Evolutionary conservation across 2,797 vertebrate species (phyloP).

Genomic region (Parotocinclus haroldoi): DNA sequence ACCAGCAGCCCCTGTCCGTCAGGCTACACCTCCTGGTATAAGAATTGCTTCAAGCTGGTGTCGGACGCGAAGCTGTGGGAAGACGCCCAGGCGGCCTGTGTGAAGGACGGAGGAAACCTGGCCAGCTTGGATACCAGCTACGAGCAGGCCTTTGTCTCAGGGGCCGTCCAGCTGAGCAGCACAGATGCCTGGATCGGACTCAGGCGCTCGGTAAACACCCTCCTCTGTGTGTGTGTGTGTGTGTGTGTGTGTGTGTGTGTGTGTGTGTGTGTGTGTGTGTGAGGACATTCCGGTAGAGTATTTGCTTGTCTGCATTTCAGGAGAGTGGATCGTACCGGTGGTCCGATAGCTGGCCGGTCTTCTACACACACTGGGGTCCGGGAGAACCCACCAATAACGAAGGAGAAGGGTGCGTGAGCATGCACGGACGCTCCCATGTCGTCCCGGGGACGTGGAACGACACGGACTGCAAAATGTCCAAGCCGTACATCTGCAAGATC

Average conservation of each 20-base stretch:
- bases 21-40: constrained; percentile 70
- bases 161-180: constrained; percentile 62
- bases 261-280: too few species aligned
- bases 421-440: constrained; percentile 46
- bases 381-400: constrained; percentile 68
- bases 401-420: constrained; percentile 73
- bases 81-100: constrained; percentile 59
- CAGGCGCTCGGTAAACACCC: constrained; percentile 56
- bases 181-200: constrained; percentile 76
- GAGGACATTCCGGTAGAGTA: too few species aligned
- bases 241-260: too few species aligned
- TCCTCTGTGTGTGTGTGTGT: too few species aligned
- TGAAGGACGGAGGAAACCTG: constrained; percentile 62
- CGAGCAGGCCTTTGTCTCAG: constrained; percentile 74
- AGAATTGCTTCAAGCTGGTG: constrained; percentile 74
- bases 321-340: constrained; percentile 60
- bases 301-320: constrained; percentile 43
- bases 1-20: constrained; percentile 60
- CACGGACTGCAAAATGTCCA: constrained; percentile 63
- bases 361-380: constrained; percentile 77
- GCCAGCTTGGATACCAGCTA: constrained; percentile 77
- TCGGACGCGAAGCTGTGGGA: constrained; percentile 64
- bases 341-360: constrained; percentile 74
- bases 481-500: constrained; percentile 75
- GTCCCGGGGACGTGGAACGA: constrained; percentile 79